A percentile compares a stretch with the other conserved stretches of the same genome.
These are phyloP conservation scores for Amazona ochrocephala DNA, from an alignment of 2,797 vertebrate genomes.

Conservation along the genomic window DNA sequence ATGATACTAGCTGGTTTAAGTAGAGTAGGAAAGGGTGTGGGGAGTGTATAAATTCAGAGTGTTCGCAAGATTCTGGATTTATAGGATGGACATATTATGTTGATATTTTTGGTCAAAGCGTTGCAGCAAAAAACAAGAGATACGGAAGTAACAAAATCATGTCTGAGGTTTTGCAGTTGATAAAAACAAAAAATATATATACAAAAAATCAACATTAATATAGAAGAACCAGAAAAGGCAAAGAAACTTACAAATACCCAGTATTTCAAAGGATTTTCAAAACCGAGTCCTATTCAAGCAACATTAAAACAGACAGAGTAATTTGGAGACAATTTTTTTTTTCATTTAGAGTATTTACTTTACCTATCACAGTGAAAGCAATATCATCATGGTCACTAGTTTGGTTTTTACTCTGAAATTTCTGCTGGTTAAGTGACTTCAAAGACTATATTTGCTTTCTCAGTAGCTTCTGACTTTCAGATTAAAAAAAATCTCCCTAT, in stretches of 20 bases:
- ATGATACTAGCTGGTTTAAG: not conserved
- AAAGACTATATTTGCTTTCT: not conserved
- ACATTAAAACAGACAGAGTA: not conserved
- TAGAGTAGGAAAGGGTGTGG: not conserved
- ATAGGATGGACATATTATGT: not conserved
- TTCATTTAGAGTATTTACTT: not conserved
- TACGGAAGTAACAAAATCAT: not conserved
- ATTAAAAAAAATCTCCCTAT: not conserved
- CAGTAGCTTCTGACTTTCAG: not conserved
- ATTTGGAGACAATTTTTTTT: not conserved
- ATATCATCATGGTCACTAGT: not conserved
- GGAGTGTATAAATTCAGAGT: not conserved
- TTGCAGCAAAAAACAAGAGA: not conserved
- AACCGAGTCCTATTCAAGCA: not conserved
- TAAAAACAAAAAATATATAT: not conserved
- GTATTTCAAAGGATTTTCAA: not conserved
- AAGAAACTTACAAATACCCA: not conserved
- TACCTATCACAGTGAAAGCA: not conserved
- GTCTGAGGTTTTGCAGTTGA: not conserved
- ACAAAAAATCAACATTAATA: not conserved
- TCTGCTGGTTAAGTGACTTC: not conserved
- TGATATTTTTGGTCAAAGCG: not conserved
- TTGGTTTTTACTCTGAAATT: not conserved
- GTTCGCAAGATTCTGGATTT: not conserved
- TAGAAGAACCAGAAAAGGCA: not conserved